Base-by-base conservation (phyloP, 2,797 vertebrate genomes). In the Distichodus sexfasciatus region DNA sequence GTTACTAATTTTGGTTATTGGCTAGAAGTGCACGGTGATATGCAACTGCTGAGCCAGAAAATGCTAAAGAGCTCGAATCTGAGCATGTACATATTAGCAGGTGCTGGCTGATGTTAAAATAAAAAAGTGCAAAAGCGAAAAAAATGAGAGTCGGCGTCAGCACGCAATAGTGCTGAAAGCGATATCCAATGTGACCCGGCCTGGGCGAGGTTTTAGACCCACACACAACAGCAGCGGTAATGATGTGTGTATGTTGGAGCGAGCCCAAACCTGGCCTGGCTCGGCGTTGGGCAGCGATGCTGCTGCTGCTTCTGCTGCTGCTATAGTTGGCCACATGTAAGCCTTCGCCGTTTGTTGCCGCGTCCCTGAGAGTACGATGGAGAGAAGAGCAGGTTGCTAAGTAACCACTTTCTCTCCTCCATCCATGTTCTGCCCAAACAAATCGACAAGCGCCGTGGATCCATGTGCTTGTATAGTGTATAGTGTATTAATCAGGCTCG, bases 41-140 rank as follows among this genome's bases (percentile, higher is more conserved):
- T 61, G 14, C 55, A 66, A 75, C 69, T 78, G 69, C 72, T 78
- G 72, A 78, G 60, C 59, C 48, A 63, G 29, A 57, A 61, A 58
- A 19, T 31, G 9, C 41, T 58, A 35, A 53, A 65, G 61, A 40
- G 53, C 68, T 12, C 26, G 35, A 53, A 50, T 17, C 31, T 64
- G 73, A 63, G 66, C 59, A 40, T 35, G 47, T 69, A 71, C 47
- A 67, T 71, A n/a, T 44, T 75, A 68, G 63, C 77, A 79, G 77
- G 74, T 79, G 77, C 67, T 74, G 59, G 40, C 74, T 58, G 29
- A 71, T 48, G 64, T 79, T 63, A 69, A 70, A n/a, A n/a, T n/a
- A n/a, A n/a, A n/a, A 70, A 78, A 67, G 62, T 76, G 66, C 70
- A 67, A 76, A 63, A 69, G 40, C 33, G 60, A 67, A 43, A 65